A percentile compares a stretch with the other conserved stretches of the same genome.
phyloP scores from a whole-genome alignment of 2,113 vertebrate genomes.

The Mormyrus lacerda region DNA sequence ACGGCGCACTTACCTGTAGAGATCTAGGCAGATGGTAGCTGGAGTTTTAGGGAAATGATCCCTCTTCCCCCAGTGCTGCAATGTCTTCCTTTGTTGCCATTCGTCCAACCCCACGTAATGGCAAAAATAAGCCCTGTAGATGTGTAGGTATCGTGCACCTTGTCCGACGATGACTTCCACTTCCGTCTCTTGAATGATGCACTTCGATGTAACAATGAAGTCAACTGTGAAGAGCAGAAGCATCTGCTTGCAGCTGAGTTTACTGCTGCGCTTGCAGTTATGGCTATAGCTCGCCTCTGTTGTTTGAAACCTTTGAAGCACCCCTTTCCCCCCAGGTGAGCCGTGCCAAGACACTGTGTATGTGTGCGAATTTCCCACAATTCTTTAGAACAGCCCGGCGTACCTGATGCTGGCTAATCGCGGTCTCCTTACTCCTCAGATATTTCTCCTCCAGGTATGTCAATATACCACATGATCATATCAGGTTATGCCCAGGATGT shows the following conservation, averaged over 20 bases:
- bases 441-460: not conserved
- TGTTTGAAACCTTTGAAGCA: slow-evolving; percentile 1
- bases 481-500: not conserved
- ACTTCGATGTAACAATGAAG: not conserved
- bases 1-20: not conserved
- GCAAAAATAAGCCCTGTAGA: not conserved
- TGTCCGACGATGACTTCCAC: not conserved
- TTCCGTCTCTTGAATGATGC: not conserved
- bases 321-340: not conserved
- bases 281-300: not conserved
- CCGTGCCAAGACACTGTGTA: not conserved
- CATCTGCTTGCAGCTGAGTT: not conserved
- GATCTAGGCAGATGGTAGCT: not conserved
- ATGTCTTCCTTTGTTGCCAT: not conserved
- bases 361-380: not conserved
- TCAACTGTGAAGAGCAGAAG: not conserved
- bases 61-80: not conserved
- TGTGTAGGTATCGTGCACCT: not conserved
- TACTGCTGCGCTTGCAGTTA: not conserved
- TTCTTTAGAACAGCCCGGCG: not conserved
- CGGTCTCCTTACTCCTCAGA: not conserved
- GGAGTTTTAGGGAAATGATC: not conserved
- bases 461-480: not conserved
- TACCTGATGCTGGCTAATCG: not conserved
- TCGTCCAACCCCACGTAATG: not conserved